phyloP scores from a whole-genome alignment of 2,797 vertebrate species.

The Neosilurus mollespiculum region DNA sequence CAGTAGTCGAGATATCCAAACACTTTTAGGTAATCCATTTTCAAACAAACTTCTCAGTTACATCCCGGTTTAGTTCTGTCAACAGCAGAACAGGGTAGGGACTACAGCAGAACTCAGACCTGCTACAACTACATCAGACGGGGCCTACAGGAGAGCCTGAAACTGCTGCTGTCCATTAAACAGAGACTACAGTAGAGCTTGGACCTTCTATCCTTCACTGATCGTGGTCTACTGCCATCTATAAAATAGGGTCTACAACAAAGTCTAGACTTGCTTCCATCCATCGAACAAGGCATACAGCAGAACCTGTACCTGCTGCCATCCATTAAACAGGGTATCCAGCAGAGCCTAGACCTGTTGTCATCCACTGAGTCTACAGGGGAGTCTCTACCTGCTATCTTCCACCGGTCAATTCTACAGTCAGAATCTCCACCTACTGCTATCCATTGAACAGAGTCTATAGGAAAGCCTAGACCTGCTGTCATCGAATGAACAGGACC shows the following conservation, averaged over 20 bases:
- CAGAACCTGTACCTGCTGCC: no score
- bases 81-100: neutral
- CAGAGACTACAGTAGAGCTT: no score
- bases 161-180: no score
- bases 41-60: neutral
- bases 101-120: neutral
- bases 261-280: no score
- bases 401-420: neutral
- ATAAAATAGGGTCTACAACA: no score
- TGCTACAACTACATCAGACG: no score
- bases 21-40: neutral
- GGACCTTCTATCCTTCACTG: no score
- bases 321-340: neutral
- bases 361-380: neutral
- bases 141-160: no score
- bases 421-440: neutral
- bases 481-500: neutral
- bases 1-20: neutral
- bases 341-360: neutral
- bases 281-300: no score
- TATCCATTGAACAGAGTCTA: neutral
- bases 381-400: neutral
- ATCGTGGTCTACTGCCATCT: no score
- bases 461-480: no score
- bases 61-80: neutral